These are phyloP conservation scores for Coregonus clupeaformis DNA, from an alignment of 2,113 vertebrate species.

Conservation along the genomic window DNA sequence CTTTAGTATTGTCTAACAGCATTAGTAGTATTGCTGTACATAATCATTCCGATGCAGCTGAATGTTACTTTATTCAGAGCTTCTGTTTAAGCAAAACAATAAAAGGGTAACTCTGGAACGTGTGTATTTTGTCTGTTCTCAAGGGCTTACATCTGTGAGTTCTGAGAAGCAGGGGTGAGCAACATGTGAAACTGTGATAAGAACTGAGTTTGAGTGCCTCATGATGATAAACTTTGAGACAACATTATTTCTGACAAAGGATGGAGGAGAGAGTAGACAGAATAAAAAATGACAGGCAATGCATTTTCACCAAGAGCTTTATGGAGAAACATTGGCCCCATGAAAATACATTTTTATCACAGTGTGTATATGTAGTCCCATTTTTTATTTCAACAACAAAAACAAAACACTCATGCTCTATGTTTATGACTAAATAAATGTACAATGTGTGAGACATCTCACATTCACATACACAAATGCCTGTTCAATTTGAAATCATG, in stretches of 20 bases:
- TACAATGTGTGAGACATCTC: slow-evolving; percentile 14
- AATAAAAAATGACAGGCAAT: not conserved
- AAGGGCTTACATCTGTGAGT: not conserved
- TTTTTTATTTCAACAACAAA: slow-evolving; percentile 23
- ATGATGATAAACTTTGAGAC: not conserved
- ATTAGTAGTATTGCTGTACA: not conserved
- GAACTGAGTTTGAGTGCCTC: not conserved
- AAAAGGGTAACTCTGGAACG: too few species aligned
- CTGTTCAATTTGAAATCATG: not conserved
- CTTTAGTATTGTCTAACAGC: not conserved
- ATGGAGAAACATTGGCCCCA: slow-evolving; percentile 68
- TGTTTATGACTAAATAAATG: slow-evolving; percentile 12
- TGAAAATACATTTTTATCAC: slow-evolving; percentile 38
- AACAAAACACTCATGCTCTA: slow-evolving; percentile 18
- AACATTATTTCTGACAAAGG: not conserved
- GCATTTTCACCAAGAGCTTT: slow-evolving; percentile 47
- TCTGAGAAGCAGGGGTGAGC: too few species aligned
- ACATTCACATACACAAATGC: not conserved
- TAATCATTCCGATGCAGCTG: not conserved
- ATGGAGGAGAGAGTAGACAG: not conserved
- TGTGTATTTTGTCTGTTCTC: too few species aligned
- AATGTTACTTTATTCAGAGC: slow-evolving; percentile 5
- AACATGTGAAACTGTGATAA: too few species aligned
- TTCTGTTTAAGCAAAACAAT: slow-evolving; percentile 1
- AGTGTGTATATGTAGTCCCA: slow-evolving; percentile 29